phyloP scores from a whole-genome alignment of 2,113 vertebrate genomes.

The Paraplagusia blochii region DNA sequence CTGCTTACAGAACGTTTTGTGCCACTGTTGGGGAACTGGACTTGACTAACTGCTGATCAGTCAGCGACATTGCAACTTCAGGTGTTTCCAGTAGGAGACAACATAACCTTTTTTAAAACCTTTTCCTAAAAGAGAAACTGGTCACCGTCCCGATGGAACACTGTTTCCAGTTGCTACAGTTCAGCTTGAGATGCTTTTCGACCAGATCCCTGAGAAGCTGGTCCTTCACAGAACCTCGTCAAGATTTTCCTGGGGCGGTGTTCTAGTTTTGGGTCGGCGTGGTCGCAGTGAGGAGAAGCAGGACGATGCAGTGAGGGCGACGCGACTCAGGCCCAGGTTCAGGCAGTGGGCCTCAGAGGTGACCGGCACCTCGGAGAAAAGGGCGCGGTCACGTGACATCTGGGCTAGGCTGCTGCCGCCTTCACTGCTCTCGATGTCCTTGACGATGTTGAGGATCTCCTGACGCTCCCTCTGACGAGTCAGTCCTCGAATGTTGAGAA shows the following conservation, averaged over 20 bases:
- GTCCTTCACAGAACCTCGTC: constrained; percentile 60
- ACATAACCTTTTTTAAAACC: too few species aligned
- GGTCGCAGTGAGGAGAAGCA: constrained; percentile 67
- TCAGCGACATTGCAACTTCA: too few species aligned
- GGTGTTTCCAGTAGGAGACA: too few species aligned
- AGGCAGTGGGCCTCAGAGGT: constrained; percentile 81
- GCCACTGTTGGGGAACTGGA: too few species aligned
- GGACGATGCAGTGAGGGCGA: constrained; percentile 72
- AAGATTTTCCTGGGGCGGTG: constrained; percentile 40
- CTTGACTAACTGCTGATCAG: too few species aligned
- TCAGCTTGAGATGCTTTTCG: not conserved
- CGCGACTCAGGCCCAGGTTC: constrained; percentile 74
- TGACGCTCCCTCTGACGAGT: constrained; percentile 76
- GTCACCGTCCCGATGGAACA: too few species aligned
- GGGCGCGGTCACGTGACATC: constrained; percentile 66
- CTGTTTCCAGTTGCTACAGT: not conserved
- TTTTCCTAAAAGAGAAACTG: too few species aligned
- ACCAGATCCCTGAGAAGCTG: not conserved
- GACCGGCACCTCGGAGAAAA: constrained; percentile 83
- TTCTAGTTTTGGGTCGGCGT: constrained; percentile 41
- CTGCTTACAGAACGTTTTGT: too few species aligned
- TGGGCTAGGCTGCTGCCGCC: not conserved
- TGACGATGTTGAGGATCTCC: constrained; percentile 84
- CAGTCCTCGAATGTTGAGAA: constrained; percentile 84
- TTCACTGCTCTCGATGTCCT: constrained; percentile 78